phyloP scores from a whole-genome alignment of 2,888 invertebrate species.

The Drosophila cognata region DNA sequence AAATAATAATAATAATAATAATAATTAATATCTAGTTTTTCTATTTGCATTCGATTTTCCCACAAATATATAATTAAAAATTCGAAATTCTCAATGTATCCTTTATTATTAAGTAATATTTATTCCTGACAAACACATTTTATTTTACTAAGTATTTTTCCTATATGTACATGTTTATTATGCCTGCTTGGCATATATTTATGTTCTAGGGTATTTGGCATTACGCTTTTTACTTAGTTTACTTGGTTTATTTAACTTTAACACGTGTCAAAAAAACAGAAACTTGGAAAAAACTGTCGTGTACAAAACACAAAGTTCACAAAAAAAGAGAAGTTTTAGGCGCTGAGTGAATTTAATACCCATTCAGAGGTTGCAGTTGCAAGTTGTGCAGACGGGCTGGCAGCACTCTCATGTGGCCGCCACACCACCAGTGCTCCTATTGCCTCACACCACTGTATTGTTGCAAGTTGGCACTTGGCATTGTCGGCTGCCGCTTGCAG shows the following conservation, averaged over 20 bases:
- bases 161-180: not conserved
- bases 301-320: conserved; percentile 27
- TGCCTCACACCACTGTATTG: conserved; percentile 17
- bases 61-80: not conserved
- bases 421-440: not conserved
- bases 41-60: not conserved
- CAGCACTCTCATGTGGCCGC: conserved; percentile 52
- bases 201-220: conserved; percentile 16
- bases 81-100: not conserved
- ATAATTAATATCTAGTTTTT: not conserved
- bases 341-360: conserved; percentile 66
- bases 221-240: conserved; percentile 8
- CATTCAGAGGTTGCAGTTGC: conserved; percentile 24
- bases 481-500: conserved; percentile 57
- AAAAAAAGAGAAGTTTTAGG: conserved; percentile 26
- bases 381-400: conserved; percentile 48
- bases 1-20: no score
- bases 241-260: conserved; percentile 62
- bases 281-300: conserved; percentile 51
- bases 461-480: conserved; percentile 59
- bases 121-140: not conserved
- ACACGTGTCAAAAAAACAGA: conserved; percentile 65
- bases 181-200: not conserved
- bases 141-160: not conserved
- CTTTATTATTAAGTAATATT: not conserved